Base-by-base conservation (phyloP, 1,140 invertebrate species). In the Diuraphis noxia region DNA sequence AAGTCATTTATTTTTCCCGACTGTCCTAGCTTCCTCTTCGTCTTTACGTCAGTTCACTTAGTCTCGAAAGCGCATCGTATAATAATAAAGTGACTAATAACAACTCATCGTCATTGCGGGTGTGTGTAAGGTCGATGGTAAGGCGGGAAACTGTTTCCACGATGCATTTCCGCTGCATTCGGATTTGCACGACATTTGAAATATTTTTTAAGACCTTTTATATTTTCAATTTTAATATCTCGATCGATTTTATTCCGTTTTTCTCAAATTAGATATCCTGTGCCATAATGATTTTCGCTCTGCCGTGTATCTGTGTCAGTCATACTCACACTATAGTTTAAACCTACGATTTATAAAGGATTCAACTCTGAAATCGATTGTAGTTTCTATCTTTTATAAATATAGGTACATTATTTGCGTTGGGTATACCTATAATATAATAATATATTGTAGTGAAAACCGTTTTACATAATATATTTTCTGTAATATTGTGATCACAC, bases 1-100 rank as follows among this genome's bases (percentile, higher is more conserved):
- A 91, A 91, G 89, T 91, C 89, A 82, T 91, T 91, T 49, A 77
- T 82, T 91, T 91, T 91, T 91, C 77, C 72, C 46, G 34, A 38
- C 38, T 40, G 6, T 84, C 36, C 81, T n/a, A n/a, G n/a, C n/a
- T 43, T 43, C 84, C 30, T 21, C 30, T 17, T 43, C n/a, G 43
- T 46, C 30, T 72, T n/a, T n/a, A 13, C 30, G 17, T 72, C 30
- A 13, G 30, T 72, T 72, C n/a, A n/a, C 10, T 72, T 72, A n/a
- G 56, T 72, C 56, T 72, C n/a, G 13, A 8, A n/a, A 72, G 30
- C 41, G 41, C 41, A 25, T 8, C 10, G 25, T 63, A 63, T 40
- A 41, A 41, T 36, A 36, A 46, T 43, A 46, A 21, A 85, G 43
- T 49, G 34, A 88, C 86, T 88, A 88, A 88, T 87, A 85, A 43